Conservation (phyloP, 2,113 vertebrate species). For the Emberiza fucata region DNA sequence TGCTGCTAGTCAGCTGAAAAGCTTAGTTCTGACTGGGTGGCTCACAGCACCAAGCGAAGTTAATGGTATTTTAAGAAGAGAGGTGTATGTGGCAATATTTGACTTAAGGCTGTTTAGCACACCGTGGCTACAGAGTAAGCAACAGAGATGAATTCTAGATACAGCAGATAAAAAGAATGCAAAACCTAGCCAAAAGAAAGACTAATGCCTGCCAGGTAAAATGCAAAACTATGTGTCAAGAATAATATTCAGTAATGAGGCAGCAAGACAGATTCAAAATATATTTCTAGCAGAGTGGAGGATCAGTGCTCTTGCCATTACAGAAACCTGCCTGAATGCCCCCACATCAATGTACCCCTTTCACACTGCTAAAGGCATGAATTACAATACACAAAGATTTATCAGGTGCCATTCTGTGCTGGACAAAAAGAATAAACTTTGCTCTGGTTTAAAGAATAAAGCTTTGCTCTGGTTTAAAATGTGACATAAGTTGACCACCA, state of each 20-base stretch:
- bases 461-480: background rate
- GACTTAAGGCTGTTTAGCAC: conserved; percentile 15
- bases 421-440: background rate
- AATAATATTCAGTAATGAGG: background rate
- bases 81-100: conserved; percentile 11
- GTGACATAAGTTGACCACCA: background rate
- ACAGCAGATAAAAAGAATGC: conserved; percentile 38
- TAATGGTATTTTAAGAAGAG: background rate
- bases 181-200: conserved; percentile 23
- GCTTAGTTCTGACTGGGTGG: conserved; percentile 29
- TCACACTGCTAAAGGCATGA: background rate
- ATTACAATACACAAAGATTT: background rate
- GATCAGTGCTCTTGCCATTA: background rate
- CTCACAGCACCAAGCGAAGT: background rate
- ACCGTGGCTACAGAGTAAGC: background rate
- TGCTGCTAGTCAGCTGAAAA: conserved; percentile 36
- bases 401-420: background rate
- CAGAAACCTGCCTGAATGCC: background rate
- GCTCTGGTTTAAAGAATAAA: background rate
- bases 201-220: conserved; percentile 40
- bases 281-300: background rate
- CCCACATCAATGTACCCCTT: background rate
- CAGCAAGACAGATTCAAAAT: background rate
- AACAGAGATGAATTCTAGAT: background rate
- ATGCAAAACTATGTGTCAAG: background rate